phyloP scores from a whole-genome alignment of 2,113 vertebrate species.

The Danionella cerebrum region DNA sequence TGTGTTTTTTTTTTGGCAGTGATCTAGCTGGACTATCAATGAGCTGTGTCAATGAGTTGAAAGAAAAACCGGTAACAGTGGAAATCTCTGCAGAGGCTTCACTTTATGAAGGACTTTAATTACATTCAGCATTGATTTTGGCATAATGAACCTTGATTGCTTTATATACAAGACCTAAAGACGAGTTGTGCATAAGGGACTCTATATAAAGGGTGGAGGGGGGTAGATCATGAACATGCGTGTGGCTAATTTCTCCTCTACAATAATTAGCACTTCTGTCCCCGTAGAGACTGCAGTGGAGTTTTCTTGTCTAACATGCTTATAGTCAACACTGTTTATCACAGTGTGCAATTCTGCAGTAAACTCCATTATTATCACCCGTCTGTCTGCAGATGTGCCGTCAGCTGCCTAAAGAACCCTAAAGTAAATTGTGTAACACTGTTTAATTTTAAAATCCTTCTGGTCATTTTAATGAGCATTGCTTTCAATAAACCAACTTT shows the following conservation, averaged over 20 bases:
- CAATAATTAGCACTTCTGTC: constrained; percentile 34
- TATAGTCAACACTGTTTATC: constrained; percentile 20
- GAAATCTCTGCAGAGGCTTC: neutral
- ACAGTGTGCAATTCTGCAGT: neutral
- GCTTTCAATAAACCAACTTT: no score
- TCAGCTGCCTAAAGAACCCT: neutral
- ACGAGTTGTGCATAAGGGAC: neutral
- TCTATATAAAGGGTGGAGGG: neutral
- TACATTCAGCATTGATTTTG: constrained; percentile 18
- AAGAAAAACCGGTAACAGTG: neutral
- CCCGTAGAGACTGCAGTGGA: constrained; percentile 22
- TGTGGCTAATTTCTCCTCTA: constrained; percentile 11
- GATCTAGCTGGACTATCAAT: neutral
- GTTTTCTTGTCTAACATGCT: constrained; percentile 19
- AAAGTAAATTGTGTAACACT: no score
- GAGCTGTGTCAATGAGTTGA: neutral
- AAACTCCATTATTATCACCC: neutral
- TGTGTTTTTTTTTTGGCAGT: constrained; percentile 1
- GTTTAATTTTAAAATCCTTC: no score
- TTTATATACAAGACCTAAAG: neutral
- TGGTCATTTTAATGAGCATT: no score
- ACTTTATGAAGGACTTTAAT: constrained; percentile 11
- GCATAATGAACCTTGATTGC: neutral
- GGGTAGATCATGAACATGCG: neutral
- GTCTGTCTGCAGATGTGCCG: neutral